Evolutionary conservation across 1,140 invertebrate species (phyloP), one percentile per base, ranked within the genome.

Genomic region (Drosophila murphyi): DNA sequence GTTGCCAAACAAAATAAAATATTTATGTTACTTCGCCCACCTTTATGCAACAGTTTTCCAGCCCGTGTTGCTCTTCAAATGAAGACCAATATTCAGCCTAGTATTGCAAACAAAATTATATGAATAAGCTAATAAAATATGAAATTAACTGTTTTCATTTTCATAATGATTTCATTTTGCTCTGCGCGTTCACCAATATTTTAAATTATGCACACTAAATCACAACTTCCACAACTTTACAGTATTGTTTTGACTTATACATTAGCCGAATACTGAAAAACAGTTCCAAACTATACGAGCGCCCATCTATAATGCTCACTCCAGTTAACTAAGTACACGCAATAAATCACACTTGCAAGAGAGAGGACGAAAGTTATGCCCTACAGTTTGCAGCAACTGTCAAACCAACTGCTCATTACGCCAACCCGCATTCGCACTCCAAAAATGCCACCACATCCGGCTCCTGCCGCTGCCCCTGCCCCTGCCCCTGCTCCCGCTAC

Each of bases 341-440:
- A 31, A 82, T 86, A 86, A 86, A 86, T 86, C 79, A 86, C 83
- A 72, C 72, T 73, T 52, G 78, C 72, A 65, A 60, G 71, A 79
- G 72, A 60, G 52, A 52, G 56, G 47, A 71, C 72, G 76, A 87
- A 88, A 88, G 79, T 86, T 86, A 78, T 86, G 74, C 86, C 76
- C 80, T 6, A 62, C 83, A 74, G 79, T 73, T 79, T 74, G 79
- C 73, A 79, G 79, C 72, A 79, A 86, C 82, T 86, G 80, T 86
- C 82, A 88, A 82, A 88, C 83, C 82, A 88, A 88, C 82, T 82
- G 83, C 82, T 86, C 82, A 86, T 86, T 86, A 86, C 72, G 67
- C 61, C 65, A 60, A 51, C 63, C 29, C 29, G 12, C 39, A 54
- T 56, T 55, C 59, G 56, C 67, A 43, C 61, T 45, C 34, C 56